phyloP scores from a whole-genome alignment of 1,140 invertebrate genomes.

The roundworm (Caenorhabditis elegans) region DNA sequence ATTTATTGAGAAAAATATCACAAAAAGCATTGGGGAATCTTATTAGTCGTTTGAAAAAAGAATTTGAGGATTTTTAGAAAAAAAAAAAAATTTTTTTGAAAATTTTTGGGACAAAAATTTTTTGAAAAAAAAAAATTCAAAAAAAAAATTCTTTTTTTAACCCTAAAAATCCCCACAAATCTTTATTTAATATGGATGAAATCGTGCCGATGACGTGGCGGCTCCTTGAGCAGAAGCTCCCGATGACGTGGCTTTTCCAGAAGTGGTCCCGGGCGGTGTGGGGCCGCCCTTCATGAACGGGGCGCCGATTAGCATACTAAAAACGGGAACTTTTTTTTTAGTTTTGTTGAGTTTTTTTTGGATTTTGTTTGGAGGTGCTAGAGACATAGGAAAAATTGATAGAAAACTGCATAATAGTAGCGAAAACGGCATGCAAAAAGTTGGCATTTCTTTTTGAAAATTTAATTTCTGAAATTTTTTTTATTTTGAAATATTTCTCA shows the following conservation, averaged over 20 bases:
- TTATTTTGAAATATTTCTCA: too few relatives aligned
- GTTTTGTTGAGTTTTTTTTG: neutral
- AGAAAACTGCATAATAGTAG: too few relatives aligned
- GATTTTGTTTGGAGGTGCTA: neutral
- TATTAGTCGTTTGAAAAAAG: too few relatives aligned
- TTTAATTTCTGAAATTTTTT: too few relatives aligned
- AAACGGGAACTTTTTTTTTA: neutral
- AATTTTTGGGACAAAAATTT: too few relatives aligned
- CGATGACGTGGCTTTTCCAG: neutral
- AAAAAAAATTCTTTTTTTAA: too few relatives aligned
- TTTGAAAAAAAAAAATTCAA: neutral
- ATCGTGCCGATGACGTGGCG: constrained; percentile 15
- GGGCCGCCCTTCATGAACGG: constrained; percentile 23
- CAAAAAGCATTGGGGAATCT: neutral
- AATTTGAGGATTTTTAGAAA: too few relatives aligned
- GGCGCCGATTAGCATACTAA: constrained; percentile 21
- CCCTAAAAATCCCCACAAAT: too few relatives aligned
- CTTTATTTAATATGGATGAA: constrained; percentile 1
- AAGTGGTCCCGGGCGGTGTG: neutral
- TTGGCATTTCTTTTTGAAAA: too few relatives aligned
- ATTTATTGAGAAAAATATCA: too few relatives aligned
- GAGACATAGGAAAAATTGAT: too few relatives aligned
- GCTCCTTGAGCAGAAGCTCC: neutral
- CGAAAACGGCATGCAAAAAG: too few relatives aligned
- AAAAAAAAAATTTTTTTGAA: neutral